Percentiles rank a stretch among this genome's conserved stretches.
phyloP scores from a whole-genome alignment of 2,113 vertebrate species.

The Amblyopsis rosae region DNA sequence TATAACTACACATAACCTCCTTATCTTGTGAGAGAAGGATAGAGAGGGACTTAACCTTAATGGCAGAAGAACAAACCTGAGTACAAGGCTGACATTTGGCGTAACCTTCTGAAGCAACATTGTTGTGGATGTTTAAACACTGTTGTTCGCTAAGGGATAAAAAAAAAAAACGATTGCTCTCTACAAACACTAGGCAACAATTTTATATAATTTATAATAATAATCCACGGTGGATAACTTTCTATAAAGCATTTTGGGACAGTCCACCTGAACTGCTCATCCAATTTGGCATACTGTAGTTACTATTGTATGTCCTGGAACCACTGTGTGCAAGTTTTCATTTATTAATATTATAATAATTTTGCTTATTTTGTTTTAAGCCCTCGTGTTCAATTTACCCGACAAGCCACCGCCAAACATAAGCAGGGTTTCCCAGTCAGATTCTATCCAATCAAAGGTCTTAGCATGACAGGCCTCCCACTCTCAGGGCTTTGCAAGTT shows the following conservation, averaged over 20 bases:
- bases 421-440: background rate
- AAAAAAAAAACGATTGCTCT: constrained; percentile 36
- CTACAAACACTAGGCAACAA: background rate
- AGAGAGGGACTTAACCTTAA: constrained; percentile 56
- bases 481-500: constrained; percentile 31
- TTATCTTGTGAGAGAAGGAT: too few species aligned
- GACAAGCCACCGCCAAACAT: background rate
- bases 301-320: too few species aligned
- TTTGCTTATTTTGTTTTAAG: constrained; percentile 1
- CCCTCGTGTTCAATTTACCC: background rate
- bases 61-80: constrained; percentile 53
- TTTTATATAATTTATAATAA: too few species aligned
- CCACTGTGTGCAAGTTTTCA: background rate
- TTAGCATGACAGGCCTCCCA: constrained; percentile 23
- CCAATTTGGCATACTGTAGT: too few species aligned
- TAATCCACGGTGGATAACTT: too few species aligned
- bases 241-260: too few species aligned
- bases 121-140: too few species aligned
- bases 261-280: too few species aligned
- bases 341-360: constrained; percentile 1
- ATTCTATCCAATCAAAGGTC: background rate
- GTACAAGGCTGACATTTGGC: constrained; percentile 59
- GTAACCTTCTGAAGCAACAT: constrained; percentile 35
- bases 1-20: constrained; percentile 22
- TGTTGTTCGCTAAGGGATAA: background rate